These are phyloP conservation scores for Abrostola triplasia DNA, from an alignment of 2,888 invertebrate genomes.

Conservation along the genomic window DNA sequence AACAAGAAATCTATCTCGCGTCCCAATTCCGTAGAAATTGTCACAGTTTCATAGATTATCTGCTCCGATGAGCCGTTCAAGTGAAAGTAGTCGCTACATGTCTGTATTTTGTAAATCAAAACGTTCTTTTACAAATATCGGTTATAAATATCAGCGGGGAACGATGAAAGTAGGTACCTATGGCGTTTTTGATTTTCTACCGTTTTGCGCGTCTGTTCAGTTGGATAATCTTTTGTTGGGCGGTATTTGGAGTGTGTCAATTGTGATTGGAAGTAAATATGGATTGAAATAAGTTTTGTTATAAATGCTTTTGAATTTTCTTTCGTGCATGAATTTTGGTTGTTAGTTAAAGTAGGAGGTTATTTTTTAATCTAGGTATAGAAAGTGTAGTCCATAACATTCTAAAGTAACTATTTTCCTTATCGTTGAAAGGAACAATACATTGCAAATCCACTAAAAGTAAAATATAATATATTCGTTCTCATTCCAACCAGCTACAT, in stretches of 20 bases:
- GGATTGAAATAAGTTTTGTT: neutral
- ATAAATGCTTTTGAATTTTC: too few species aligned
- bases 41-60: conserved; percentile 65
- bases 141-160: conserved; percentile 39
- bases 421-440: too few species aligned
- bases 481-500: too few species aligned
- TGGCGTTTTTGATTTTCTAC: conserved; percentile 36
- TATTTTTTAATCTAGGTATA: too few species aligned
- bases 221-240: conserved; percentile 25
- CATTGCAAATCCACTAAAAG: too few species aligned
- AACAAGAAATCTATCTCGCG: conserved; percentile 59
- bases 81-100: conserved; percentile 64
- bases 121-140: conserved; percentile 44
- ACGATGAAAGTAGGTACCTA: conserved; percentile 35
- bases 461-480: too few species aligned
- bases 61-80: conserved; percentile 64
- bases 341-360: too few species aligned
- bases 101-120: conserved; percentile 47
- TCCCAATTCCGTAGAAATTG: conserved; percentile 71
- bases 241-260: neutral
- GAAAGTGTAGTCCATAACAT: too few species aligned
- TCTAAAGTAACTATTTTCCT: too few species aligned
- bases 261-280: neutral
- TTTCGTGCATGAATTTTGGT: too few species aligned
- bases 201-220: conserved; percentile 26